phyloP scores from a whole-genome alignment of 2,888 invertebrate species.

The Eristalinus sepulchralis region DNA sequence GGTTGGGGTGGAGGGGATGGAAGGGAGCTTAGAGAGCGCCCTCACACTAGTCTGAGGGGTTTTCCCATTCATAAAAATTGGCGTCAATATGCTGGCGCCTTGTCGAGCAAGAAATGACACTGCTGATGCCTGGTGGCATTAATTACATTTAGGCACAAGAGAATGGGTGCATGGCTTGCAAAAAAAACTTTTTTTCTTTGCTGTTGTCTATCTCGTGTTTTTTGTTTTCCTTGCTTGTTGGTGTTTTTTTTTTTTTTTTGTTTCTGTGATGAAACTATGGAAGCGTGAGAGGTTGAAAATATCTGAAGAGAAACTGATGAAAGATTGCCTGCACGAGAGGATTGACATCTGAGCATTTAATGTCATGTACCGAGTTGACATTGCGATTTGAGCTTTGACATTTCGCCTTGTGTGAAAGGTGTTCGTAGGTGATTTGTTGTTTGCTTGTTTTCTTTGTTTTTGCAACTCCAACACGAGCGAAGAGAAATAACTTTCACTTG shows the following conservation, averaged over 20 bases:
- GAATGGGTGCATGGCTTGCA: constrained; percentile 53
- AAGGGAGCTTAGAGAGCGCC: neutral
- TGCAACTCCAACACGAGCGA: neutral
- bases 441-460: neutral
- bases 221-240: no score
- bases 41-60: constrained; percentile 41
- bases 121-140: constrained; percentile 60
- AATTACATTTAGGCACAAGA: constrained; percentile 54
- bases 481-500: neutral
- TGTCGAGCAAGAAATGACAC: constrained; percentile 60
- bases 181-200: constrained; percentile 5
- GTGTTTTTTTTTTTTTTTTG: neutral
- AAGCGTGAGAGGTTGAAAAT: constrained; percentile 37
- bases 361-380: constrained; percentile 25
- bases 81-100: constrained; percentile 67
- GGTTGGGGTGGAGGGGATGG: neutral
- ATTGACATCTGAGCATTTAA: constrained; percentile 13
- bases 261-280: neutral
- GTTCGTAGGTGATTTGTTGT: neutral
- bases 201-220: neutral
- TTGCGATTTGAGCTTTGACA: constrained; percentile 48
- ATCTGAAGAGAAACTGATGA: constrained; percentile 43
- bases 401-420: constrained; percentile 29
- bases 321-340: constrained; percentile 30
- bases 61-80: constrained; percentile 70